These are phyloP conservation scores for Graptemys geographica DNA, from an alignment of 2,797 vertebrate species.

Conservation along the genomic window DNA sequence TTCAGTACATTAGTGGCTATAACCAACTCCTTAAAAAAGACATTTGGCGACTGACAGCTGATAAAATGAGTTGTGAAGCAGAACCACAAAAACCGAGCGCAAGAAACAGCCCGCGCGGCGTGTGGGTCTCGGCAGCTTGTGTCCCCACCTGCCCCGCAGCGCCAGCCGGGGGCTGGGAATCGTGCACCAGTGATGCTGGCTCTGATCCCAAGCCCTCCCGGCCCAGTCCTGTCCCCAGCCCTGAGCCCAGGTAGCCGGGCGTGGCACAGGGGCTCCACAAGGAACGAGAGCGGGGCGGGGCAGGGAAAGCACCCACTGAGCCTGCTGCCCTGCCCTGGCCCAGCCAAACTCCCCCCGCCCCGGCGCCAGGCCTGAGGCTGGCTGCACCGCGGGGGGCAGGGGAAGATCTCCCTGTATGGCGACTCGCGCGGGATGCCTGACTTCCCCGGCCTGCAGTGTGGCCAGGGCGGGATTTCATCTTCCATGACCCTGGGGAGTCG, in stretches of 20 bases:
- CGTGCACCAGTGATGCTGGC: too few species aligned
- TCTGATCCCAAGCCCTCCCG: not conserved
- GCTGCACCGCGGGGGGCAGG: too few species aligned
- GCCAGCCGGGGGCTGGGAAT: too few species aligned
- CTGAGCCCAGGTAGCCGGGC: not conserved
- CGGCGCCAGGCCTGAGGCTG: too few species aligned
- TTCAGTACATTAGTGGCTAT: constrained; percentile 77
- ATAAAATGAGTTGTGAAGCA: constrained; percentile 76
- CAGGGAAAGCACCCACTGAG: not conserved
- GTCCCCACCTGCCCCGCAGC: too few species aligned
- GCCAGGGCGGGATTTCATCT: too few species aligned
- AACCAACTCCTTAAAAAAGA: constrained; percentile 79
- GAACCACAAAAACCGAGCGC: constrained; percentile 27
- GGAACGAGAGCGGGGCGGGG: not conserved
- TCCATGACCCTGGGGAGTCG: not conserved
- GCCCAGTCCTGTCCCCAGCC: not conserved
- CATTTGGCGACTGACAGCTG: constrained; percentile 79
- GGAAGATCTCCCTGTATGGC: too few species aligned
- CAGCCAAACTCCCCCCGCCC: too few species aligned
- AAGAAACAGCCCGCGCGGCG: rapidly evolving
- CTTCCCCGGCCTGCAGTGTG: too few species aligned
- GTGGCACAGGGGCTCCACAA: too few species aligned
- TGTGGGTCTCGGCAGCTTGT: not conserved
- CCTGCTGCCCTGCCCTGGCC: too few species aligned
- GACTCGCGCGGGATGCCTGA: too few species aligned